Evolutionary conservation across 2,113 vertebrate species (phyloP), one percentile per base, ranked within the genome.

Genomic region (Globicephala melas): DNA sequence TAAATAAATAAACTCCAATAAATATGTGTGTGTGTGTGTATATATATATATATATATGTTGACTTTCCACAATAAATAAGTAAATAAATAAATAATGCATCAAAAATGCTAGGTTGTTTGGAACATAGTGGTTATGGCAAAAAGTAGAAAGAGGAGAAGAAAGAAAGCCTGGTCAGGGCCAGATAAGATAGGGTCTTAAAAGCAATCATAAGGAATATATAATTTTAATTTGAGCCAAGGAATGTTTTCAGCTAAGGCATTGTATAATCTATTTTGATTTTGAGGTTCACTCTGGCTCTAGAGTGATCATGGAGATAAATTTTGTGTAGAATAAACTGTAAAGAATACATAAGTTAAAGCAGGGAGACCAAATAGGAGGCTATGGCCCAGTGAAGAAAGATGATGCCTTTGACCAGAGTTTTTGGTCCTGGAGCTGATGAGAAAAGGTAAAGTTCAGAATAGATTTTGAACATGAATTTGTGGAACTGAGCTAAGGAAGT

Each of bases 181-280:
- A 62, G 62, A 60, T 15, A 12, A 38, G 15, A 1, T 5, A 15
- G 7, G 6, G 8, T 74, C 2, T 60, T 58, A 0, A 38, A 7
- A 50, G 3, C 8, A 53, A 13, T 60, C 23, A 14, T 44, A 21
- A 91, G 25, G 8, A 70, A 14, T 2, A 18, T 23, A 13, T 31
- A 71, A 70, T 28, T 62, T 88, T 58, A 96, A 84, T 70, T 13
- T 83, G 36, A 80, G 53, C 25, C 28, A 76, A 33, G 3, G 60
- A 50, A 65, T 11, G 1, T 26, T 86, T 93, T 41, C 23, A 53
- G 53, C 13, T 53, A 33, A 85, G 38, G 28, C 84, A 60, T 88
- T 73, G 58, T 11, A 36, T 28, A 23, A 84, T 47, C 11, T 55
- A 55, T 91, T 94, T 77, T 92, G 77, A 53, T 81, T 62, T 74